Percentiles rank a stretch among this genome's conserved stretches.
Evolutionary conservation across 2,888 invertebrate genomes (phyloP).

Genomic region (Parnassius smintheus): DNA sequence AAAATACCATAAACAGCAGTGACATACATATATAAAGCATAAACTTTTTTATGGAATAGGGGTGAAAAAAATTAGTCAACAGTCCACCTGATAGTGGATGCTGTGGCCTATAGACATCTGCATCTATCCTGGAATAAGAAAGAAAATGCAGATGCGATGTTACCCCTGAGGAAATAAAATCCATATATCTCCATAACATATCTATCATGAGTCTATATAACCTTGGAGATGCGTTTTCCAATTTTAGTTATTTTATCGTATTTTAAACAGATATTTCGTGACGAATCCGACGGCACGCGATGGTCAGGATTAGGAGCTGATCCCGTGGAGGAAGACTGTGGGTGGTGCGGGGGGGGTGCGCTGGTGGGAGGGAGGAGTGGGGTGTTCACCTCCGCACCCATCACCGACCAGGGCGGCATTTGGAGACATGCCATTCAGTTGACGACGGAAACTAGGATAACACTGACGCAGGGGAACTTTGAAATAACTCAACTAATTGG

Average conservation of each 20-base stretch:
- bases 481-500: constrained; percentile 87
- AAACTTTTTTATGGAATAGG: too few relatives aligned
- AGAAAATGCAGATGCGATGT: too few relatives aligned
- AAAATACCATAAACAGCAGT: too few relatives aligned
- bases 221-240: too few relatives aligned
- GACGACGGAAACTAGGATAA: constrained; percentile 49
- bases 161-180: too few relatives aligned
- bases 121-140: too few relatives aligned
- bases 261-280: constrained; percentile 60
- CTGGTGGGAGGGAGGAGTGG: constrained; percentile 55
- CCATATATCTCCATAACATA: too few relatives aligned
- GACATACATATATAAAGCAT: too few relatives aligned
- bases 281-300: constrained; percentile 65
- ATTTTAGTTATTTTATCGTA: neutral
- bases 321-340: constrained; percentile 64
- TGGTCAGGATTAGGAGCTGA: constrained; percentile 76
- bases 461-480: constrained; percentile 87
- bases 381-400: constrained; percentile 74
- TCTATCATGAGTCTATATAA: neutral
- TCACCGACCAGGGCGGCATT: constrained; percentile 72
- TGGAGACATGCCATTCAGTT: constrained; percentile 69
- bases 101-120: too few relatives aligned
- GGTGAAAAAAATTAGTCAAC: too few relatives aligned
- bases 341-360: constrained; percentile 70
- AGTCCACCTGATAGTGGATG: too few relatives aligned